These are phyloP conservation scores for Jacana jacana DNA, from an alignment of 2,113 vertebrate genomes.

Conservation along the genomic window DNA sequence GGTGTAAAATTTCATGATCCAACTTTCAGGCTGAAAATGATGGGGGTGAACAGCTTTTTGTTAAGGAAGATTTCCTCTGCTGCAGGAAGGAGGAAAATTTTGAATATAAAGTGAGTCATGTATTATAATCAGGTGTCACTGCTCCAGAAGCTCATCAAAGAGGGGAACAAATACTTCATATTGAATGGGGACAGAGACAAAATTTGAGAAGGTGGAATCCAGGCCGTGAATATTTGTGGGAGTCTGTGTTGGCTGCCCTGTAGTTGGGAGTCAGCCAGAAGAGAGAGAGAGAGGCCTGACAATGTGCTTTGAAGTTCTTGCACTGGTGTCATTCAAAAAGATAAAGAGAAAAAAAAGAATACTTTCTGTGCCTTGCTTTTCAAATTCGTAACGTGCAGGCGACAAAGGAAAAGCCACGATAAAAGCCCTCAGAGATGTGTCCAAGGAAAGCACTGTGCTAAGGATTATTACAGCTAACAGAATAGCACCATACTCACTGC, in stretches of 20 bases:
- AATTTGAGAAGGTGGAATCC: background rate
- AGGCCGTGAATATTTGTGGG: background rate
- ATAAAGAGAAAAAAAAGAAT: background rate
- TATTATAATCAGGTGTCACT: background rate
- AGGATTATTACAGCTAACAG: background rate
- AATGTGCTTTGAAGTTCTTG: background rate
- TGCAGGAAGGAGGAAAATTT: background rate
- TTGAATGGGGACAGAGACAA: background rate
- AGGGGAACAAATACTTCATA: background rate
- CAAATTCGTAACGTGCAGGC: background rate
- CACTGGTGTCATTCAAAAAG: background rate
- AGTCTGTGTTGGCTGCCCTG: background rate
- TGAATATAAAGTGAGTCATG: background rate
- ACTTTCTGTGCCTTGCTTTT: background rate
- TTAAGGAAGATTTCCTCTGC: background rate
- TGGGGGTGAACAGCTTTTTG: background rate
- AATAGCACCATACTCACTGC: background rate
- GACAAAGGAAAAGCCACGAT: background rate
- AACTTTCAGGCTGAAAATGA: background rate
- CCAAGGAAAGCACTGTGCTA: background rate
- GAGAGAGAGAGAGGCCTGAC: background rate
- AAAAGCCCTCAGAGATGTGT: background rate
- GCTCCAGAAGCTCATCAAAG: background rate
- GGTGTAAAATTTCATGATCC: background rate
- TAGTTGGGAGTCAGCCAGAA: background rate